Conservation (phyloP, 2,113 vertebrate genomes). For the Cochlearius cochlearius region DNA sequence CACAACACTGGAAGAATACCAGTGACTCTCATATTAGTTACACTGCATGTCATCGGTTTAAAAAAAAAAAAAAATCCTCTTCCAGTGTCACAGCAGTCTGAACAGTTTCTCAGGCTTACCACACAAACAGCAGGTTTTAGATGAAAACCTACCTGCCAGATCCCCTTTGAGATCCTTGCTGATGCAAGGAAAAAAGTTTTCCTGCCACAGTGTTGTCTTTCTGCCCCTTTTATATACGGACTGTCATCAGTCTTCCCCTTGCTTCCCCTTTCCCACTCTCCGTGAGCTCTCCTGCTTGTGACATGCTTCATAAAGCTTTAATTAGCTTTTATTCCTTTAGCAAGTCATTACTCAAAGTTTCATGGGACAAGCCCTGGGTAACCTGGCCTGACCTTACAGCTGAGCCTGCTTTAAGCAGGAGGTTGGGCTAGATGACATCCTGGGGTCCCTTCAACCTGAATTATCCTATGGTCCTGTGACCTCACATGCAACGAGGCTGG, state of each 20-base stretch:
- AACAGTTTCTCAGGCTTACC: background rate
- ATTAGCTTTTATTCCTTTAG: constrained; percentile 8
- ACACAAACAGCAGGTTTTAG: background rate
- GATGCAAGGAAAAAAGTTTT: background rate
- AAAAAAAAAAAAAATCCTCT: background rate
- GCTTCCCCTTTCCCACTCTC: background rate
- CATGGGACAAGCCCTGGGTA: background rate
- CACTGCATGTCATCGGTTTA: background rate
- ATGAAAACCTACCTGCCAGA: background rate
- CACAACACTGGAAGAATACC: background rate
- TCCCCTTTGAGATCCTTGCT: background rate
- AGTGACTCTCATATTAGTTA: background rate
- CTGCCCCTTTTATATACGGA: background rate
- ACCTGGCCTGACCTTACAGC: background rate
- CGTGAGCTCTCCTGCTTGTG: background rate
- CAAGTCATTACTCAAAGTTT: background rate
- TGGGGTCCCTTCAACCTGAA: background rate
- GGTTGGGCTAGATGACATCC: background rate
- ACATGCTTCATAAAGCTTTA: constrained; percentile 37
- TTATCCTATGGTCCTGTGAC: background rate
- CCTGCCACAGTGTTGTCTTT: background rate
- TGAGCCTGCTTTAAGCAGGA: background rate
- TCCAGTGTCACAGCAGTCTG: background rate
- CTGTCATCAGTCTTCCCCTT: background rate
- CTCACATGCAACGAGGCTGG: background rate